Evolutionary conservation across 2,113 vertebrate genomes (phyloP).

Genomic region (Axis porcinus): DNA sequence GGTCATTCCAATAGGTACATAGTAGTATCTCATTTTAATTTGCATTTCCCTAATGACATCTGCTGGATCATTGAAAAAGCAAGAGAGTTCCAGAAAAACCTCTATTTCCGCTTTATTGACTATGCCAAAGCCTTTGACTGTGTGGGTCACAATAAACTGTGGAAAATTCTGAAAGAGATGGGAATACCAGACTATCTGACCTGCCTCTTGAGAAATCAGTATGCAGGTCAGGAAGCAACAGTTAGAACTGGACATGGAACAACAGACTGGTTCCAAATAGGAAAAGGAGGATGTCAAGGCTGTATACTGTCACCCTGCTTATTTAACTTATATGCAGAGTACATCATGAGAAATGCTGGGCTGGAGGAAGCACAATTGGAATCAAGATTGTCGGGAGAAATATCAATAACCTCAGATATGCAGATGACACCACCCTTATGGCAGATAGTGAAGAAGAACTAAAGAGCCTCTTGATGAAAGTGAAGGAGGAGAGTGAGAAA

Average conservation of each 20-base stretch:
- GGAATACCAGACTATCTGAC: background rate
- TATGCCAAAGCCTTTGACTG: background rate
- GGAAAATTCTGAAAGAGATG: background rate
- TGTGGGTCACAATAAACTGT: background rate
- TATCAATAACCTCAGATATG: background rate
- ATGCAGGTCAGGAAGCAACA: background rate
- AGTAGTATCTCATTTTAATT: background rate
- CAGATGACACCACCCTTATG: background rate
- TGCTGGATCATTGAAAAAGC: accelerated
- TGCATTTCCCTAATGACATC: background rate
- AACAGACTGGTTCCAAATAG: background rate
- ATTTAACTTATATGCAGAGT: background rate
- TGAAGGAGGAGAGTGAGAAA: background rate
- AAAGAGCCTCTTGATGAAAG: background rate
- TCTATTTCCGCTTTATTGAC: background rate
- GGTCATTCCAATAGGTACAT: background rate
- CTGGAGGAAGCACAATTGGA: background rate
- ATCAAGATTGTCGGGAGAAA: background rate
- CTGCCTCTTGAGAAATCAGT: background rate
- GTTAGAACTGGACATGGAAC: background rate
- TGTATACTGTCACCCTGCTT: background rate
- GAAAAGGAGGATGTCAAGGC: background rate
- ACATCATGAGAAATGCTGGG: background rate
- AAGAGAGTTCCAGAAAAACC: background rate
- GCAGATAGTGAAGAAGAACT: background rate